Percentiles rank a stretch among this genome's conserved stretches.
Conservation (phyloP, 2,888 invertebrate species). For the Cordilura impudica region DNA sequence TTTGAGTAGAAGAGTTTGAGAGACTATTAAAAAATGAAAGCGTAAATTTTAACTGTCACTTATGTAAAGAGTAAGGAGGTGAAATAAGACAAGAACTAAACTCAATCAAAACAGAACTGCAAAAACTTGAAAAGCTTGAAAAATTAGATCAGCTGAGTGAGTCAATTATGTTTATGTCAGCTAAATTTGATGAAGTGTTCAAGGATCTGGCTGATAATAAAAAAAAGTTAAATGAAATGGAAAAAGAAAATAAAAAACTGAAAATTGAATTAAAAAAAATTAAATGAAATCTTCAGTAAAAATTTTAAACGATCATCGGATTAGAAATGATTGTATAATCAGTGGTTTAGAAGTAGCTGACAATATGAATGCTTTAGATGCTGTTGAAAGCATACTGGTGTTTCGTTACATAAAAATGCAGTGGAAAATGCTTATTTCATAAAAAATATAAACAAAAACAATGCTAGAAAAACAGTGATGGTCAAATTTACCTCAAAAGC, state of each 20-base stretch:
- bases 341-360: background rate
- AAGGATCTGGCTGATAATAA: background rate
- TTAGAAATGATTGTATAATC: background rate
- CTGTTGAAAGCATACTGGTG: background rate
- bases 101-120: background rate
- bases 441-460: background rate
- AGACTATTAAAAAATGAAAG: background rate
- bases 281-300: background rate
- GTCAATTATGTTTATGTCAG: constrained; percentile 1
- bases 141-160: background rate
- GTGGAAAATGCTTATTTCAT: background rate
- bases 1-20: background rate
- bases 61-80: background rate
- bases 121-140: background rate
- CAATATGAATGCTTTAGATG: background rate
- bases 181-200: background rate
- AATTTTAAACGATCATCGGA: background rate
- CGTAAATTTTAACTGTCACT: background rate
- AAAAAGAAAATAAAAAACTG: background rate
- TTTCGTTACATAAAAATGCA: background rate
- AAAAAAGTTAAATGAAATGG: background rate
- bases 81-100: background rate
- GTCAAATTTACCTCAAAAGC: background rate
- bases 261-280: background rate
- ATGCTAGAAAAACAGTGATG: background rate